Base-by-base conservation (phyloP, 1,140 invertebrate genomes). In the Micrasema longulum region DNA sequence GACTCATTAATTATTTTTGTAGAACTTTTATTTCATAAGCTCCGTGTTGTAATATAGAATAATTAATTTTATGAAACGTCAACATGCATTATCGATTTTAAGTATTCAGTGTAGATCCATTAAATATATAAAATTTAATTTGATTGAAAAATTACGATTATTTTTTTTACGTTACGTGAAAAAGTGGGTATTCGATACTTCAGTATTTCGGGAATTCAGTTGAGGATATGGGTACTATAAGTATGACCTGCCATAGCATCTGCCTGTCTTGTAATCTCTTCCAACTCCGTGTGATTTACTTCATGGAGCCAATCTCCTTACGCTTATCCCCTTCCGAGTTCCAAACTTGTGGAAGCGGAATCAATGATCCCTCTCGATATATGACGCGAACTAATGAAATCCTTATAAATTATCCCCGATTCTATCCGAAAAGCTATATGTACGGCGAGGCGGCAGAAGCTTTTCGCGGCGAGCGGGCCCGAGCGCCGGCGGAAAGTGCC, bases 381-480 rank as follows among this genome's bases (percentile, higher is more conserved):
- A 60, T 60, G 55, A 60, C 55, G 55, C 55, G 55, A 60, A 60
- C 55, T 60, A 60, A 60, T 60, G 55, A 60, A 60, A 60, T 60
- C 55, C 55, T 60, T 60, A 60, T 60, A 60, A 60, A 60, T 60
- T 60, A 60, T 60, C 55, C 55, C 16, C 22, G 55, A 60, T 41
- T 60, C 55, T 43, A 60, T 60, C 55, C 55, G 55, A 60, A 60
- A 60, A 60, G 35, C 36, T 38, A 60, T 16, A 57, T 35, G 26
- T n/a, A n/a, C n/a, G n/a, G n/a, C n/a, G 14, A 18, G 20, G 20
- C 38, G 41, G 14, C 38, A 14, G 23, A 12, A 68, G 65, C 65
- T 68, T 68, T 68, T 1, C 11, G 48, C 23, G 4, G 9, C 48
- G 48, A 22, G 22, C 36, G 43, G 6, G 2, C 36, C 65, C 65